Conservation (phyloP, 2,888 invertebrate species). For the Galerucella calmariensis region DNA sequence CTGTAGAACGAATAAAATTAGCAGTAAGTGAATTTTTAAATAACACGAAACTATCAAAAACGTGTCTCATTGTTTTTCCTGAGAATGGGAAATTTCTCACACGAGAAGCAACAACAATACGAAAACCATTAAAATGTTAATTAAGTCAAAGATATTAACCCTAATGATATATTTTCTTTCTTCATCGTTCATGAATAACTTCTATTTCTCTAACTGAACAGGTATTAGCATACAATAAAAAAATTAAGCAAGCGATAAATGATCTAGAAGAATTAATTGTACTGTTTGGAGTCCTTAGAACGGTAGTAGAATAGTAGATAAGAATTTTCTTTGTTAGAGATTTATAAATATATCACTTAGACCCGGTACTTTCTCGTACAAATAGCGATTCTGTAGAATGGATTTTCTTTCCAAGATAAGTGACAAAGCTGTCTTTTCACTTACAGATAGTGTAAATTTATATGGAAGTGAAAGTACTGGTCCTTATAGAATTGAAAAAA, state of each 20-base stretch:
- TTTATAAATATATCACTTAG: no score
- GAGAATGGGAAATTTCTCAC: slow-evolving; percentile 52
- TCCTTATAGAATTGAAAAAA: no score
- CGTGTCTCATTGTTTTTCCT: slow-evolving; percentile 41
- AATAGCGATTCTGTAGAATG: no score
- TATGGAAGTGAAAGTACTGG: no score
- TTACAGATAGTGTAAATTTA: no score
- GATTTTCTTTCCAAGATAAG: no score
- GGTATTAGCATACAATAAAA: slow-evolving; percentile 22
- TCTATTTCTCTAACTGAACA: slow-evolving; percentile 1
- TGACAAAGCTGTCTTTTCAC: no score
- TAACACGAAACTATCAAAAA: slow-evolving; percentile 44
- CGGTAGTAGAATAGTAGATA: not conserved
- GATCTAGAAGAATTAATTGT: not conserved
- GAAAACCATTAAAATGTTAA: slow-evolving; percentile 37
- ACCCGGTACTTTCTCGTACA: no score
- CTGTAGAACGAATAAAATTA: slow-evolving; percentile 8
- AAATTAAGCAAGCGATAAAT: slow-evolving; percentile 20
- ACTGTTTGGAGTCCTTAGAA: not conserved
- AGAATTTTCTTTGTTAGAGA: not conserved
- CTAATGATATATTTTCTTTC: slow-evolving; percentile 19
- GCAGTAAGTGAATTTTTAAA: slow-evolving; percentile 29
- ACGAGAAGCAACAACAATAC: slow-evolving; percentile 44
- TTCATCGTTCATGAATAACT: not conserved
- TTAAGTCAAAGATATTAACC: slow-evolving; percentile 13